Conservation (phyloP, 2,113 vertebrate species). For the Barnardius zonarius region DNA sequence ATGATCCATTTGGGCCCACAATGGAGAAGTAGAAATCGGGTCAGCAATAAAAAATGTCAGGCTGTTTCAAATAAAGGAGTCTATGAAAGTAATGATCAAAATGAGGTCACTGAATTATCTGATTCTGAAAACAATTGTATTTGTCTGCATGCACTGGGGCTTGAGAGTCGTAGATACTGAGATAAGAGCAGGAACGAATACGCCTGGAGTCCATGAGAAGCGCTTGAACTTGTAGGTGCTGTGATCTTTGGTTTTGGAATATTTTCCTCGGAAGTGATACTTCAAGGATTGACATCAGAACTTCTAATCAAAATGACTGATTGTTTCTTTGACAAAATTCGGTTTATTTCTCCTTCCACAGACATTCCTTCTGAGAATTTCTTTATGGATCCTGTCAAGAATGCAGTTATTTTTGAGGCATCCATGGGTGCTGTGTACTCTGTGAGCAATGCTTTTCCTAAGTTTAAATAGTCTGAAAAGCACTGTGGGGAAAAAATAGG, state of each 20-base stretch:
- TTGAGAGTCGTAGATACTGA: background rate
- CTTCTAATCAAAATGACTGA: background rate
- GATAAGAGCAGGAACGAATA: background rate
- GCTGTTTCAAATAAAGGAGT: constrained; percentile 5
- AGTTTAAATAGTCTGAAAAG: background rate
- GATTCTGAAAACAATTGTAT: constrained; percentile 20
- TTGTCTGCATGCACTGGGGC: background rate
- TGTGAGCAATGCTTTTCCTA: background rate
- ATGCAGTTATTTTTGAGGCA: background rate
- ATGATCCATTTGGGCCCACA: background rate
- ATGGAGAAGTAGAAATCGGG: background rate
- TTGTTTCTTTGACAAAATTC: background rate
- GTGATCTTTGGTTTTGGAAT: constrained; percentile 14
- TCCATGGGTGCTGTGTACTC: background rate
- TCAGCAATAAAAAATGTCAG: constrained; percentile 35
- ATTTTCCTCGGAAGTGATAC: background rate
- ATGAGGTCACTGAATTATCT: constrained; percentile 20
- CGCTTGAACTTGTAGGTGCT: background rate
- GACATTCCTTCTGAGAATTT: background rate
- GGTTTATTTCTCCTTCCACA: background rate
- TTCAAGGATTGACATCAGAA: background rate
- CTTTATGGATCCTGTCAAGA: background rate
- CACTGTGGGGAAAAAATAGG: background rate
- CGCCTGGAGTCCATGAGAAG: background rate
- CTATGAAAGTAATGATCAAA: constrained; percentile 11